Conservation (phyloP, 2,888 invertebrate species). For the Phortica okadai region DNA sequence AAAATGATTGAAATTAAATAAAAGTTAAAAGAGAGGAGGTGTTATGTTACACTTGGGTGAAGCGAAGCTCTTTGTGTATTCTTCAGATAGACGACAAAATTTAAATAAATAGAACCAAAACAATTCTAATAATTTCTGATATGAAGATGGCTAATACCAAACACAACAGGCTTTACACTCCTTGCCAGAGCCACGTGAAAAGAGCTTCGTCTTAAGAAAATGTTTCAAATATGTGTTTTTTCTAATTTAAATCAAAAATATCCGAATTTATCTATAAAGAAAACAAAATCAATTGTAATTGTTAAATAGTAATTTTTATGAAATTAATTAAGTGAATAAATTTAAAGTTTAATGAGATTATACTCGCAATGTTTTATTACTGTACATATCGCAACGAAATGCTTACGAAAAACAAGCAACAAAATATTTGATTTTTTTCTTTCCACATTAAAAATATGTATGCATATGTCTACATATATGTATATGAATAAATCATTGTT, state of each 20-base stretch:
- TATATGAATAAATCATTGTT: neutral
- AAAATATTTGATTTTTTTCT: neutral
- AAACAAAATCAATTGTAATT: conserved; percentile 32
- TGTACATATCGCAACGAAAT: neutral
- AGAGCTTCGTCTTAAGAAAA: neutral
- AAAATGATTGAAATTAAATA: too few relatives aligned
- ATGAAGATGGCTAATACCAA: too few relatives aligned
- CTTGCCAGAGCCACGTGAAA: neutral
- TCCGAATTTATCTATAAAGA: conserved; percentile 36
- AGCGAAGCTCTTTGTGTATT: too few relatives aligned
- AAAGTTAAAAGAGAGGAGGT: too few relatives aligned
- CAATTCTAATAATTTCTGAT: too few relatives aligned
- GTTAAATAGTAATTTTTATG: conserved; percentile 31
- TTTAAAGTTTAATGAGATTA: conserved; percentile 13
- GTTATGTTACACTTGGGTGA: too few relatives aligned
- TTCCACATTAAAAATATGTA: neutral
- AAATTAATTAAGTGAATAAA: conserved; percentile 21
- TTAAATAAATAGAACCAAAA: too few relatives aligned
- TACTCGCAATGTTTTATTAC: neutral
- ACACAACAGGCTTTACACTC: too few relatives aligned
- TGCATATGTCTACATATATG: neutral
- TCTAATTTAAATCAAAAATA: conserved; percentile 16
- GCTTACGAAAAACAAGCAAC: too few relatives aligned
- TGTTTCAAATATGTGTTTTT: conserved; percentile 5
- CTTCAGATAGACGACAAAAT: too few relatives aligned